Percentiles rank a stretch among this genome's conserved stretches.
Conservation (phyloP, 2,797 vertebrate genomes). For the Acanthiza pusilla region DNA sequence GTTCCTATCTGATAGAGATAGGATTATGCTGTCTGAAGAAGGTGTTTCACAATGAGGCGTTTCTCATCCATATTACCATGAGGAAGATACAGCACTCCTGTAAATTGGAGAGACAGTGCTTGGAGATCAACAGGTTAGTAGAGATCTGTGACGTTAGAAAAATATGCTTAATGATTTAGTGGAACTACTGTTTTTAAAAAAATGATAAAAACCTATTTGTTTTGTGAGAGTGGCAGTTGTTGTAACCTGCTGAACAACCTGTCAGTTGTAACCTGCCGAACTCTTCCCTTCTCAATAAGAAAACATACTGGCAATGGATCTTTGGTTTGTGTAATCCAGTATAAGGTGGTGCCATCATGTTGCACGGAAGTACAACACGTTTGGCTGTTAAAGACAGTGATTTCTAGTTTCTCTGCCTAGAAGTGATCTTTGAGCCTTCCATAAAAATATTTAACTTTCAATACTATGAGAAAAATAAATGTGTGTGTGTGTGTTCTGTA, state of each 20-base stretch:
- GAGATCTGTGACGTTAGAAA: neutral
- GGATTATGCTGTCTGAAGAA: neutral
- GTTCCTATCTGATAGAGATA: neutral
- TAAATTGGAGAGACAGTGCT: neutral
- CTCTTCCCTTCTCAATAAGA: neutral
- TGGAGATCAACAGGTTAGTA: neutral
- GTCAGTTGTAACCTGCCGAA: neutral
- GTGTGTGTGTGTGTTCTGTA: neutral
- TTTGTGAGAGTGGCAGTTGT: neutral
- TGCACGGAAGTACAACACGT: accelerated
- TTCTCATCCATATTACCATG: neutral
- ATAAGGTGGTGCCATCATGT: neutral
- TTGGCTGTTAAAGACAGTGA: neutral
- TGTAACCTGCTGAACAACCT: neutral
- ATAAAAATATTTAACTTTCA: neutral
- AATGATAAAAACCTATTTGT: accelerated
- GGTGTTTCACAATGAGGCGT: neutral
- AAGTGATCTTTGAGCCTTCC: neutral
- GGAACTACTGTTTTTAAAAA: neutral
- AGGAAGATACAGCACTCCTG: neutral
- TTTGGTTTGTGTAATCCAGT: neutral
- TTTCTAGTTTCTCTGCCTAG: neutral
- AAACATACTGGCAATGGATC: neutral
- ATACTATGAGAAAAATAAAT: neutral
- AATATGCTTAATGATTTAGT: neutral